phyloP scores from a whole-genome alignment of 2,888 invertebrate genomes.

The Sesia bembeciformis region DNA sequence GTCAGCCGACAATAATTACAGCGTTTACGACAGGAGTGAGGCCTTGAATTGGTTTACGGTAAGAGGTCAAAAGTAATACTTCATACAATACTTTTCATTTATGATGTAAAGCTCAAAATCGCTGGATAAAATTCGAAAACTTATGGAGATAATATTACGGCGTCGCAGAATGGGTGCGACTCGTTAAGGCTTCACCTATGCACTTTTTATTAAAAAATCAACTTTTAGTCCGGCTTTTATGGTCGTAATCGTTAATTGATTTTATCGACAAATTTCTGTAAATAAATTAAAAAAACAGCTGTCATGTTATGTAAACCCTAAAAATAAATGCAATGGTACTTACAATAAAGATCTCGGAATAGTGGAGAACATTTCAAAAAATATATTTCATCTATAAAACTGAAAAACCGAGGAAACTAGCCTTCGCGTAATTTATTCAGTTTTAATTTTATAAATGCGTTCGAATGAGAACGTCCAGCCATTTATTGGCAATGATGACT shows the following conservation, averaged over 20 bases:
- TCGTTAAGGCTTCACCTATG: background rate
- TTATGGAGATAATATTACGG: background rate
- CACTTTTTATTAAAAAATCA: no score
- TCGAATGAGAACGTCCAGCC: no score
- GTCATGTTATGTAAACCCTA: slow-evolving; percentile 70
- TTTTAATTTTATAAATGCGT: no score
- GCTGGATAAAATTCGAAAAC: background rate
- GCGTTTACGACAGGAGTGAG: slow-evolving; percentile 3
- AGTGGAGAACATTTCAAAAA: slow-evolving; percentile 64
- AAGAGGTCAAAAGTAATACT: background rate
- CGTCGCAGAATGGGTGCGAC: background rate
- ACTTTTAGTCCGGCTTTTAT: no score
- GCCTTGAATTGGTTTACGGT: slow-evolving; percentile 7
- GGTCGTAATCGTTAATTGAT: background rate
- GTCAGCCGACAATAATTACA: background rate
- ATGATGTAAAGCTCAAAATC: background rate
- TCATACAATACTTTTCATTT: background rate
- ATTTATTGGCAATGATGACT: no score
- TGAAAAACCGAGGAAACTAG: slow-evolving; percentile 19
- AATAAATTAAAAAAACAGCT: slow-evolving; percentile 43
- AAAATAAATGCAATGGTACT: slow-evolving; percentile 62
- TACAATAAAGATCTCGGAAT: slow-evolving; percentile 62
- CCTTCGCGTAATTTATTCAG: background rate
- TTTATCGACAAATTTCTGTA: background rate
- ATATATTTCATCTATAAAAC: slow-evolving; percentile 43